These are phyloP conservation scores for Xenops minutus DNA, from an alignment of 2,797 vertebrate genomes.

Conservation along the genomic window DNA sequence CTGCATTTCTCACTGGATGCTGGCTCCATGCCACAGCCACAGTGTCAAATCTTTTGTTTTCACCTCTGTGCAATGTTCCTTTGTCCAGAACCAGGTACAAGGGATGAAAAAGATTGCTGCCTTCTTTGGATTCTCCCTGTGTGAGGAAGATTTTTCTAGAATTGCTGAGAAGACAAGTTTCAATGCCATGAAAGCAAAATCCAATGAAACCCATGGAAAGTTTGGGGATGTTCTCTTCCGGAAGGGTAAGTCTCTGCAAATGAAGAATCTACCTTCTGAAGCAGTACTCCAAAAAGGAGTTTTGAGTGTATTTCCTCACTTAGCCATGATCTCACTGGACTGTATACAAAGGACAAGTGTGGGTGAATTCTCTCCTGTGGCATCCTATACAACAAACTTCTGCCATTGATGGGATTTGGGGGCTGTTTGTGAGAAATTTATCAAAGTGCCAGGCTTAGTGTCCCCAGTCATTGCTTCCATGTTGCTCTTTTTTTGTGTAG, in stretches of 20 bases:
- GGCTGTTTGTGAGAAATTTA: background rate
- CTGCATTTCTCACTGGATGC: background rate
- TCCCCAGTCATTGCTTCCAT: background rate
- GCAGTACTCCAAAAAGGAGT: background rate
- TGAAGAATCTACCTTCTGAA: background rate
- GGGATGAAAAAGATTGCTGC: constrained; percentile 69
- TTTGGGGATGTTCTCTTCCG: constrained; percentile 57
- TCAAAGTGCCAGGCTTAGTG: background rate
- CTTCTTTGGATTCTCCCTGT: constrained; percentile 75
- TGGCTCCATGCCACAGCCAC: background rate
- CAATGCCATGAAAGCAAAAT: constrained; percentile 67
- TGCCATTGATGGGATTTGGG: background rate
- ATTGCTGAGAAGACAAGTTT: constrained; percentile 69
- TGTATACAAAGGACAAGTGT: background rate
- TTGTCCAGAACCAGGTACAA: constrained; percentile 65
- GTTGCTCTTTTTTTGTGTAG: background rate
- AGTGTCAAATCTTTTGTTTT: background rate
- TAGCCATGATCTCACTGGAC: background rate
- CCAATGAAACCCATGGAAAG: constrained; percentile 49
- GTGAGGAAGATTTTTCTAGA: constrained; percentile 67
- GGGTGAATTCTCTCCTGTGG: background rate
- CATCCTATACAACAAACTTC: background rate
- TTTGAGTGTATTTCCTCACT: background rate
- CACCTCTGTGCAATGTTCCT: background rate
- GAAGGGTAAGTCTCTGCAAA: constrained; percentile 52